A percentile compares a stretch with the other conserved stretches of the same genome.
phyloP scores from a whole-genome alignment of 2,888 invertebrate genomes.

The Andrena flavipes region DNA sequence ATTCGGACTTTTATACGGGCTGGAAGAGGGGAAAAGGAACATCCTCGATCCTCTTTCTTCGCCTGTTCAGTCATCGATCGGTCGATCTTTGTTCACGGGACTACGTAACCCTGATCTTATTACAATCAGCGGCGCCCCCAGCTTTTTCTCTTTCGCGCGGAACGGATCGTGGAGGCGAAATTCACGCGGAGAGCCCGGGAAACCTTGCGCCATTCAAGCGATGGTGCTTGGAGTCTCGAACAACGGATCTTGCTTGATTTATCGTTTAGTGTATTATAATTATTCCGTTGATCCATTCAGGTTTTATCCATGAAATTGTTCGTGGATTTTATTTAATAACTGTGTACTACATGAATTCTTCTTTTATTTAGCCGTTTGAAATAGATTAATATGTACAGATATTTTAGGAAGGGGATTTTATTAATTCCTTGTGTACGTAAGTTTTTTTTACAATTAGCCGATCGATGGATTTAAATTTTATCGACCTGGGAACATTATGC shows the following conservation, averaged over 20 bases:
- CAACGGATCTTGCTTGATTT: neutral
- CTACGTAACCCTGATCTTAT: constrained; percentile 61
- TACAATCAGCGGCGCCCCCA: constrained; percentile 36
- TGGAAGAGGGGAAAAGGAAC: constrained; percentile 51
- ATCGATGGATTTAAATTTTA: too few species aligned
- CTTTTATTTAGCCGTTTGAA: too few species aligned
- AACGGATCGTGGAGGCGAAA: constrained; percentile 25
- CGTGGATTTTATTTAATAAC: neutral
- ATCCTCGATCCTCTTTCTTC: constrained; percentile 57
- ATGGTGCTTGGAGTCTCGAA: neutral
- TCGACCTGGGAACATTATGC: too few species aligned
- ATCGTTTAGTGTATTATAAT: constrained; percentile 26
- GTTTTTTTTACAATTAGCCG: too few species aligned
- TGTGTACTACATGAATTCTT: neutral
- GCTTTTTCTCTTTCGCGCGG: neutral
- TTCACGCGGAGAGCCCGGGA: constrained; percentile 11
- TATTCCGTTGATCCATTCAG: neutral
- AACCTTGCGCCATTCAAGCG: constrained; percentile 15
- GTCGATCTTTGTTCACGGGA: constrained; percentile 61
- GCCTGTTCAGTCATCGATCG: constrained; percentile 57
- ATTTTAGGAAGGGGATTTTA: too few species aligned
- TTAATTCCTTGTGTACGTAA: too few species aligned
- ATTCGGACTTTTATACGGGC: constrained; percentile 75
- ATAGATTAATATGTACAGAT: too few species aligned
- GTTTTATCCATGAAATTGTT: neutral